phyloP scores from a whole-genome alignment of 2,888 invertebrate species.

The Glaucopsyche alexis region DNA sequence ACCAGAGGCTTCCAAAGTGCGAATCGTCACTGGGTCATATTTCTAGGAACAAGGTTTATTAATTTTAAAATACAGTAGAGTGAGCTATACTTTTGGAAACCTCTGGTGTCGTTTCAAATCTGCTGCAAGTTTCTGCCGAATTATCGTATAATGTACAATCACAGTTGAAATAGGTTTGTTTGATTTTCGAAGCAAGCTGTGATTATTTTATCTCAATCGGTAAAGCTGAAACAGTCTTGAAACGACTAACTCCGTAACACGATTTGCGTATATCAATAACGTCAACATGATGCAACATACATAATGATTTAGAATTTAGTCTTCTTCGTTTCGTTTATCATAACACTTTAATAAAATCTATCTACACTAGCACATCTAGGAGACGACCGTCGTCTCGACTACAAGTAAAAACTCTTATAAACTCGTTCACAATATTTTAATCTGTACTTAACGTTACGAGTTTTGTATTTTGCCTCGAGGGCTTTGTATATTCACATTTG shows the following conservation, averaged over 20 bases:
- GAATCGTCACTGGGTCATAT: not conserved
- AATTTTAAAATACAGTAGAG: not conserved
- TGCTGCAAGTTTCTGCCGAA: not conserved
- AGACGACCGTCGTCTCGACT: constrained; percentile 71
- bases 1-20: constrained; percentile 35
- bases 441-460: constrained; percentile 38
- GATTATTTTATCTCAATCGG: not conserved
- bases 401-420: constrained; percentile 69
- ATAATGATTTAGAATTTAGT: constrained; percentile 76
- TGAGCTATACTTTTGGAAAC: constrained; percentile 15
- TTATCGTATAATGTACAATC: not conserved
- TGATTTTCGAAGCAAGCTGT: not conserved
- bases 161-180: not conserved
- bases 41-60: not conserved
- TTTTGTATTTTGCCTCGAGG: constrained; percentile 34
- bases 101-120: not conserved
- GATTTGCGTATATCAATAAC: constrained; percentile 66
- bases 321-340: constrained; percentile 78
- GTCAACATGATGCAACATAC: constrained; percentile 74
- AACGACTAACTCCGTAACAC: constrained; percentile 54
- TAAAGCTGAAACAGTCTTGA: not conserved
- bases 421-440: constrained; percentile 55
- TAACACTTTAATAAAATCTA: constrained; percentile 70
- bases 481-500: constrained; percentile 32
- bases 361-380: constrained; percentile 77